A percentile compares a stretch with the other conserved stretches of the same genome.
These are phyloP conservation scores for Olivierus martensii DNA, from an alignment of 1,140 invertebrate species.

Conservation along the genomic window DNA sequence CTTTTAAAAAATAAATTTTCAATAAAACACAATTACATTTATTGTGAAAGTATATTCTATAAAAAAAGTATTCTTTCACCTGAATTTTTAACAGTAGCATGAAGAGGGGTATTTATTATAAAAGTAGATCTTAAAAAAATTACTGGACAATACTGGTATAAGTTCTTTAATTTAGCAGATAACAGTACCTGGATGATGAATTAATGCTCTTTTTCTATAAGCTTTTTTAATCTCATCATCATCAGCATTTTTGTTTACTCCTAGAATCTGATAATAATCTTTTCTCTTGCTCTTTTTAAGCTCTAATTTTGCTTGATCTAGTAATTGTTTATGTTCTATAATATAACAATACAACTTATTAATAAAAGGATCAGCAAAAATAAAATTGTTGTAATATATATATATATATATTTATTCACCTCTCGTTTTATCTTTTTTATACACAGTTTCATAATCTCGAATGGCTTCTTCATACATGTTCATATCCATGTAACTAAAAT, in stretches of 20 bases:
- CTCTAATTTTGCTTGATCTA: conserved; percentile 73
- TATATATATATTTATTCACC: too few species aligned
- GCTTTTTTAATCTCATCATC: conserved; percentile 94
- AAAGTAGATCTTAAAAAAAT: too few species aligned
- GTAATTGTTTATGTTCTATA: conserved; percentile 29
- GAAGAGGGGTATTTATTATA: too few species aligned
- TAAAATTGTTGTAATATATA: too few species aligned
- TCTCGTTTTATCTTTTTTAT: conserved; percentile 68
- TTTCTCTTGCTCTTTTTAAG: conserved; percentile 71
- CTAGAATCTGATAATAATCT: conserved; percentile 41
- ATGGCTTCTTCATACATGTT: conserved; percentile 80
- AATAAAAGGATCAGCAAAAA: too few species aligned
- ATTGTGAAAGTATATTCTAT: too few species aligned
- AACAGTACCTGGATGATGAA: conserved; percentile 55
- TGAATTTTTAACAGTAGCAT: too few species aligned
- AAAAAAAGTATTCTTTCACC: too few species aligned
- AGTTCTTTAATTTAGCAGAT: conserved; percentile 29
- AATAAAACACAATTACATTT: too few species aligned
- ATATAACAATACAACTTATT: too few species aligned
- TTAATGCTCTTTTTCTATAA: conserved; percentile 77
- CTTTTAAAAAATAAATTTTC: too few species aligned
- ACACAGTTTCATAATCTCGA: conserved; percentile 73
- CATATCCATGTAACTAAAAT: conserved; percentile 55
- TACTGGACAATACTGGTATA: too few species aligned
- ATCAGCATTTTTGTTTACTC: conserved; percentile 40